Percentiles rank a stretch among this genome's conserved stretches.
These are phyloP conservation scores for Nesogale talazaci DNA, from an alignment of 2,113 vertebrate genomes.

Conservation along the genomic window DNA sequence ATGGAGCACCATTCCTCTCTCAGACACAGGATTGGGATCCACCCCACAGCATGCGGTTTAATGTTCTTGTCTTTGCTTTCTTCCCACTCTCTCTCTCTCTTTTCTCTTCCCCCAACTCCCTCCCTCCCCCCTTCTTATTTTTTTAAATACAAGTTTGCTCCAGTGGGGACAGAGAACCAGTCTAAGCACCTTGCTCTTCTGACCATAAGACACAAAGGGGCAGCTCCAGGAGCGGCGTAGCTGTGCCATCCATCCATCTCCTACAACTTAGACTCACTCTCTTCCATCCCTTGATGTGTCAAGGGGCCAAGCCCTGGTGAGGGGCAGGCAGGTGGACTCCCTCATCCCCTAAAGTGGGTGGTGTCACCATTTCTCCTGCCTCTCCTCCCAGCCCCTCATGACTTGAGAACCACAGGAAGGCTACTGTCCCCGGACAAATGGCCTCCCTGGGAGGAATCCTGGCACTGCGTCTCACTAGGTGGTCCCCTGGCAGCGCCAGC, in stretches of 20 bases:
- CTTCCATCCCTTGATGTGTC: background rate
- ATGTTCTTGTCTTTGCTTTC: no score
- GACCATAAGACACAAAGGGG: background rate
- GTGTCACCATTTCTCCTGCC: background rate
- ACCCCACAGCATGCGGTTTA: no score
- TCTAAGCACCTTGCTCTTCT: background rate
- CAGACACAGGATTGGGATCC: no score
- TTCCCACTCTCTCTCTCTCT: no score
- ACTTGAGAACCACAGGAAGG: slow-evolving; percentile 5
- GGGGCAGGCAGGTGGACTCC: background rate
- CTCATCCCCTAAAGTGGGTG: background rate
- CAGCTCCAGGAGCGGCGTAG: background rate
- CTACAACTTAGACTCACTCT: background rate
- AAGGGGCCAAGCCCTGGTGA: background rate
- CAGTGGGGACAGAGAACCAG: background rate
- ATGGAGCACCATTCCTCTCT: no score
- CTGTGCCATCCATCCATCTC: background rate
- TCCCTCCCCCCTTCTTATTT: no score
- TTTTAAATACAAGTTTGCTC: no score
- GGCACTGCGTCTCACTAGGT: background rate
- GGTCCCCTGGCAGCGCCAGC: slow-evolving; percentile 7
- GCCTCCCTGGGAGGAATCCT: slow-evolving; percentile 42
- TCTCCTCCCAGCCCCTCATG: background rate
- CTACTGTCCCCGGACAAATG: slow-evolving; percentile 7
- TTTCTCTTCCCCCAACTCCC: no score